Base-by-base conservation (phyloP, 2,797 vertebrate species). In the Chaunax sp. region DNA sequence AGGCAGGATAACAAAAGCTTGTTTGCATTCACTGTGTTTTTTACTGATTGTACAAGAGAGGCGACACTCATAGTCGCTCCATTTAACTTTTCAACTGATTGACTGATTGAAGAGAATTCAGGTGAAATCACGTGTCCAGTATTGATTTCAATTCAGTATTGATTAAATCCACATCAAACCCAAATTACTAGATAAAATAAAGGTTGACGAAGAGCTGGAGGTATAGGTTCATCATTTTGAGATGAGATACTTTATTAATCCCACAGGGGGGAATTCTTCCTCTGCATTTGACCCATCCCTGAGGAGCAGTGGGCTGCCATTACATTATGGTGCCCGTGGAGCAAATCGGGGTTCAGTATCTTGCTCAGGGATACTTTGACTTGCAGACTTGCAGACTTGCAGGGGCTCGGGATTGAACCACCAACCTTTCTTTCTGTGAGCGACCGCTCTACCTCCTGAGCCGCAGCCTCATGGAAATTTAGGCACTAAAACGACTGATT, bases 11-110 rank as follows among this genome's bases (percentile, higher is more conserved):
- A 78, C 64, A 72, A 57, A 67, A 81, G 46, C 66, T 70, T 77
- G 44, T 62, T 79, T 77, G 62, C 38, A 16, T 73, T 64, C 46
- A 35, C 47, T 49, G n/a, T 64, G 46, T 73, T 80, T 61, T 46
- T 61, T 50, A 22, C 43, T 12, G 63, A 78, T 64, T 30, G 53
- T 71, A 65, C 46, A 59, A 72, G 59, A 78, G 41, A 64, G 33
- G 37, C n/a, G 26, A 47, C 1, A 1, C 58, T 64, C 62, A 51
- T 58, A 63, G 55, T 66, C 8, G 33, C 66, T 80, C 80, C 79
- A 87, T 87, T 81, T 70, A 72, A 75, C 28, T 30, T 8, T 30
- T 30, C n/a, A n/a, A 30, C 61, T 75, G 78, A 87, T 82, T 79
- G 82, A 87, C 77, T 61, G 35, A 12, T 4, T 37, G n/a, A 5